Conservation (phyloP, 2,113 vertebrate genomes). For the Neogale vison region DNA sequence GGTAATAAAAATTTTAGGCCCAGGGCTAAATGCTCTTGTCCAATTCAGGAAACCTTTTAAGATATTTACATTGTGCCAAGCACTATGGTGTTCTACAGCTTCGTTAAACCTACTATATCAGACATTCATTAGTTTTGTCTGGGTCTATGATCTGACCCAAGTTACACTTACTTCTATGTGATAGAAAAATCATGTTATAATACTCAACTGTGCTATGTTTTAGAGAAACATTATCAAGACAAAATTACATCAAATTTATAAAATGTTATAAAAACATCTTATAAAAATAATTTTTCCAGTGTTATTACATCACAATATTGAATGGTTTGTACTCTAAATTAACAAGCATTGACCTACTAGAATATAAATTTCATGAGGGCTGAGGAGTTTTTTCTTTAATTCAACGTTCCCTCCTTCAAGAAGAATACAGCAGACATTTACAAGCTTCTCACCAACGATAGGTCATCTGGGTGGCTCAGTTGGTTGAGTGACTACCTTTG, state of each 20-base stretch:
- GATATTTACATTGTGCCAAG: not conserved
- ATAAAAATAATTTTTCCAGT: conserved; percentile 9
- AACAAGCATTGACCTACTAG: conserved; percentile 10
- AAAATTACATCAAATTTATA: conserved; percentile 9
- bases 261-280: not conserved
- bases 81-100: not conserved
- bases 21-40: not conserved
- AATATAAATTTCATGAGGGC: not conserved
- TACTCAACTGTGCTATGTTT: not conserved
- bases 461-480: no score
- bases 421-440: not conserved
- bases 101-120: not conserved
- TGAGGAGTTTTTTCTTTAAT: not conserved
- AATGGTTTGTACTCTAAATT: not conserved
- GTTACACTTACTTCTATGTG: not conserved
- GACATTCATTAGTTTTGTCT: not conserved
- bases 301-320: not conserved
- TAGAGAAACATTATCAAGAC: not conserved
- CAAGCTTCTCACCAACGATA: not conserved
- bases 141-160: not conserved
- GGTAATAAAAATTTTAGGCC: not conserved
- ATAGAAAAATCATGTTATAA: not conserved
- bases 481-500: no score
- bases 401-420: not conserved
- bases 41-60: not conserved